phyloP scores from a whole-genome alignment of 2,797 vertebrate genomes.

The Novumbra hubbsi region DNA sequence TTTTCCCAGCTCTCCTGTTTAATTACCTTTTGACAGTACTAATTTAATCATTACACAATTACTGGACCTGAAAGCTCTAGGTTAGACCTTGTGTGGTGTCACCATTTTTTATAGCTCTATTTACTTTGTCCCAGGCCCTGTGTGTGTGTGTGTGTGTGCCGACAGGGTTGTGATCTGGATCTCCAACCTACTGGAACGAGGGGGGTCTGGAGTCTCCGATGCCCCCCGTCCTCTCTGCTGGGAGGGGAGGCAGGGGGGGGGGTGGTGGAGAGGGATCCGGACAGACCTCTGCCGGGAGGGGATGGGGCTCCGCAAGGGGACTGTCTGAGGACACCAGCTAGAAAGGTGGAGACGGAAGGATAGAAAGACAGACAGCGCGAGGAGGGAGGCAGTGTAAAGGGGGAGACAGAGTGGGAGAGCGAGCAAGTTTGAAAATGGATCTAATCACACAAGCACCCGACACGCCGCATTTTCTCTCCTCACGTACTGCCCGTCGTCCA shows the following conservation, averaged over 20 bases:
- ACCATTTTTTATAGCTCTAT: neutral
- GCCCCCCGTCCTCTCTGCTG: conserved; percentile 85
- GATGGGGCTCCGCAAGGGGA: neutral
- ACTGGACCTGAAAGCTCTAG: neutral
- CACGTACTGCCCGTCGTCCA: neutral
- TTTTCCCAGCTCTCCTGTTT: neutral
- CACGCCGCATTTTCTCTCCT: neutral
- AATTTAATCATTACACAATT: conserved; percentile 1
- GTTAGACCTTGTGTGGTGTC: neutral
- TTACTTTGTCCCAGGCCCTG: neutral
- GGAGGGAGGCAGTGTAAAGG: neutral
- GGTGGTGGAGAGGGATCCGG: conserved; percentile 51
- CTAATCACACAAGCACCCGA: neutral
- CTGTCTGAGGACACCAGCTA: conserved; percentile 1
- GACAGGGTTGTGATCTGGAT: neutral
- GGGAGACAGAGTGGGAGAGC: no score
- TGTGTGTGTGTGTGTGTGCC: conserved; percentile 8
- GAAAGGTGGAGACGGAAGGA: neutral
- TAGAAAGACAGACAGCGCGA: neutral
- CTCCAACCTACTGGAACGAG: conserved; percentile 85
- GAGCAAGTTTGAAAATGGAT: neutral
- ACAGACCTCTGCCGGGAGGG: conserved; percentile 69
- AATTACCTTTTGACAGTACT: neutral
- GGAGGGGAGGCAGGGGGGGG: conserved; percentile 74
- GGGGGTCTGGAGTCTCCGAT: conserved; percentile 91